Percentiles rank a stretch among this genome's conserved stretches.
Conservation (phyloP, 2,113 vertebrate genomes). For the Oncorhynchus tshawytscha region DNA sequence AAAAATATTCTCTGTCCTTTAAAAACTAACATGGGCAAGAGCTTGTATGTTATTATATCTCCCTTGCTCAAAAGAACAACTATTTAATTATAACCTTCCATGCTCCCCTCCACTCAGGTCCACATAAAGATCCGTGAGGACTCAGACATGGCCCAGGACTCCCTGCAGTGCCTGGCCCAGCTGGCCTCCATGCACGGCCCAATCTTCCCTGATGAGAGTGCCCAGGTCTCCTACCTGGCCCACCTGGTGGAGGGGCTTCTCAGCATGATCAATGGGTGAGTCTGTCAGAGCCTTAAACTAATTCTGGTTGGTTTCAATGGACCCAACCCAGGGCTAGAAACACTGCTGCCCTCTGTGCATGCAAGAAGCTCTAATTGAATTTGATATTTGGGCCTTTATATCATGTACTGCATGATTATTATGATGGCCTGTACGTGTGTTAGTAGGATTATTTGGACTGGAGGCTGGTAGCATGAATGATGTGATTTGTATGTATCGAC, state of each 20-base stretch:
- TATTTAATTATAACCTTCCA: not conserved
- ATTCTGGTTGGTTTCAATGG: not conserved
- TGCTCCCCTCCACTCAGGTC: conserved; percentile 75
- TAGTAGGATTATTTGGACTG: not conserved
- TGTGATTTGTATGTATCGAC: conserved; percentile 8
- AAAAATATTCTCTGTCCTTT: too few species aligned
- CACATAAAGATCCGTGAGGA: conserved; percentile 98
- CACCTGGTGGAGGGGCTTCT: conserved; percentile 98
- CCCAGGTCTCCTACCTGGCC: conserved; percentile 95
- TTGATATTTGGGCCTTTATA: too few species aligned
- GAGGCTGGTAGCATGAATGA: not conserved
- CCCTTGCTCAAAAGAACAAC: too few species aligned
- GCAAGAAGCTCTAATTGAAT: too few species aligned
- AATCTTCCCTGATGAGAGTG: conserved; percentile 92
- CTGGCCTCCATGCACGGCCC: conserved; percentile 95
- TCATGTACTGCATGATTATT: not conserved
- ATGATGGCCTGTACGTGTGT: not conserved
- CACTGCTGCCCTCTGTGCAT: not conserved
- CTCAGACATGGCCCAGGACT: conserved; percentile 99
- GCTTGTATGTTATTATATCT: too few species aligned
- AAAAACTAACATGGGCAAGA: too few species aligned
- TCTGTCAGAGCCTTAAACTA: conserved; percentile 35
- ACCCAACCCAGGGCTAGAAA: not conserved
- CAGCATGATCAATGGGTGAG: conserved; percentile 96
- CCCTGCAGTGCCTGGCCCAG: conserved; percentile 96